These are phyloP conservation scores for Cynocephalus volans DNA, from an alignment of 2,113 vertebrate genomes.

Conservation along the genomic window DNA sequence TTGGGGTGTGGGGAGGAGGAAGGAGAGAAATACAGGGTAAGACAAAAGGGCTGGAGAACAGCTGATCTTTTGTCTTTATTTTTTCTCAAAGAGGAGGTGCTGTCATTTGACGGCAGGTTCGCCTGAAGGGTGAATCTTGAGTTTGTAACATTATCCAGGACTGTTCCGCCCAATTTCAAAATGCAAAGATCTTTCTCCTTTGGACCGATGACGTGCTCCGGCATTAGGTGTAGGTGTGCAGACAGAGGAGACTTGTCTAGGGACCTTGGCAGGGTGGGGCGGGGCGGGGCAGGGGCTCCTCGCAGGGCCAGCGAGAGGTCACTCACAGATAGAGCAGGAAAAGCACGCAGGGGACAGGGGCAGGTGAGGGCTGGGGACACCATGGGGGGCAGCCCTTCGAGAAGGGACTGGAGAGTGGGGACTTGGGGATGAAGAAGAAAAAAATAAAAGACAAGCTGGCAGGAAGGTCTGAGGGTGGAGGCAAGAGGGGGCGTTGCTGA, in stretches of 20 bases:
- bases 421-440: conserved; percentile 17
- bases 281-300: background rate
- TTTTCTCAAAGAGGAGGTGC: conserved; percentile 77
- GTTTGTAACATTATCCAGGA: conserved; percentile 80
- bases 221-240: conserved; percentile 50
- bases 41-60: conserved; percentile 63
- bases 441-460: too few species aligned
- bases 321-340: fast-evolving
- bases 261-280: conserved; percentile 75
- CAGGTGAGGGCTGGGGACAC: background rate
- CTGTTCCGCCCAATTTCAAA: conserved; percentile 63
- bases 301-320: conserved; percentile 54
- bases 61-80: conserved; percentile 70
- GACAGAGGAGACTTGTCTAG: conserved; percentile 53
- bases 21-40: conserved; percentile 71
- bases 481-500: background rate
- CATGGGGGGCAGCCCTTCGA: conserved; percentile 73
- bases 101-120: conserved; percentile 83
- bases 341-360: background rate
- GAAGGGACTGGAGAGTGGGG: background rate
- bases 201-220: conserved; percentile 61
- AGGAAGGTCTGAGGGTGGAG: background rate
- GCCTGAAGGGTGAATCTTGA: conserved; percentile 77
- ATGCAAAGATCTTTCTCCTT: conserved; percentile 72
- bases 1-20: conserved; percentile 1